phyloP scores from a whole-genome alignment of 2,113 vertebrate genomes.

The Scomber japonicus region DNA sequence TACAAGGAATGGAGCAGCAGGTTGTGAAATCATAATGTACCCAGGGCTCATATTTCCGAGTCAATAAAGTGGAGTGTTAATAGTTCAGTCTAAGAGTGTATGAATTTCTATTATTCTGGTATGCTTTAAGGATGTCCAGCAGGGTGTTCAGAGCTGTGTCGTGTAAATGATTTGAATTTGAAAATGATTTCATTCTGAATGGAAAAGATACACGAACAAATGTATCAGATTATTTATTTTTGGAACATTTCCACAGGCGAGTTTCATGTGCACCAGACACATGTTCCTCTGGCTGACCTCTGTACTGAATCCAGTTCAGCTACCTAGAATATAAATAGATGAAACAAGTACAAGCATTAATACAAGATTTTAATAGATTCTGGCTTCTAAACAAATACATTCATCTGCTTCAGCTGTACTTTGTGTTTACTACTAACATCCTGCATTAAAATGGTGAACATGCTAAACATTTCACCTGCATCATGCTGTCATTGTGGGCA shows the following conservation, averaged over 20 bases:
- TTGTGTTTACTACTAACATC: too few species aligned
- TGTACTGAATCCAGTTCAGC: neutral
- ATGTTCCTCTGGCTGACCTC: neutral
- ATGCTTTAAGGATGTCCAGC: neutral
- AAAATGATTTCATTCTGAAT: neutral
- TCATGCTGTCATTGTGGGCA: too few species aligned
- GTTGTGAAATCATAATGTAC: neutral
- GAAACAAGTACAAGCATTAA: too few species aligned
- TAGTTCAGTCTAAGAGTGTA: neutral
- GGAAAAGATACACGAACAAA: neutral
- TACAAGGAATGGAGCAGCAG: conserved; percentile 21
- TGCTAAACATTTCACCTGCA: too few species aligned
- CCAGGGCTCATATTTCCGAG: neutral
- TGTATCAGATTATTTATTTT: neutral
- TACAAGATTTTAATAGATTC: too few species aligned
- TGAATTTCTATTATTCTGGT: neutral
- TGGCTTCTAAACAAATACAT: too few species aligned
- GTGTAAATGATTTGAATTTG: neutral
- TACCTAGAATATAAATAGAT: too few species aligned
- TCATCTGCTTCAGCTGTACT: too few species aligned
- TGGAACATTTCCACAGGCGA: neutral
- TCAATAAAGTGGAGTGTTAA: neutral
- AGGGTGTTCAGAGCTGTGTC: neutral
- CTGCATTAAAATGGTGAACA: too few species aligned
- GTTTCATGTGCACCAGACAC: conserved; percentile 2